These are phyloP conservation scores for Drosophila borborema DNA, from an alignment of 2,888 invertebrate genomes.

Conservation along the genomic window DNA sequence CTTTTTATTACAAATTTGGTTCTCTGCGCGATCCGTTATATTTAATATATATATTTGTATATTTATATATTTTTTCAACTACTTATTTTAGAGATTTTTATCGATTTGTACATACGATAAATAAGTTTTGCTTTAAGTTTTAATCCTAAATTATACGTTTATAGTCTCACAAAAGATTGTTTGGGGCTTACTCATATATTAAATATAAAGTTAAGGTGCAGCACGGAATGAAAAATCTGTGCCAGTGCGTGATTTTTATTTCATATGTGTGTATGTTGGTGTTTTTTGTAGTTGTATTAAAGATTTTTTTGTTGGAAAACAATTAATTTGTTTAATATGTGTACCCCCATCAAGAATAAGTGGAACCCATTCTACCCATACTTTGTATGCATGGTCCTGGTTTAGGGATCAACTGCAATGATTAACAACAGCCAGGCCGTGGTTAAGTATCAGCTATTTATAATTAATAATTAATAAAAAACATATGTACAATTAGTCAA, in stretches of 20 bases:
- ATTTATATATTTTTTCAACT: conserved; percentile 48
- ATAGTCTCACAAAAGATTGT: conserved; percentile 80
- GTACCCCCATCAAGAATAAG: conserved; percentile 24
- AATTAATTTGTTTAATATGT: conserved; percentile 29
- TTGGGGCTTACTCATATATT: conserved; percentile 55
- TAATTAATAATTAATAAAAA: conserved; percentile 54
- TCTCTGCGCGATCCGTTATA: conserved; percentile 60
- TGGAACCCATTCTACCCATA: conserved; percentile 57
- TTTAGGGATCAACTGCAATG: conserved; percentile 30
- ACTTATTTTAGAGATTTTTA: conserved; percentile 69
- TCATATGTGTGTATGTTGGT: conserved; percentile 12
- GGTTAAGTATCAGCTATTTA: conserved; percentile 52
- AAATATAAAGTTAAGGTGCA: conserved; percentile 49
- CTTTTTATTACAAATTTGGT: conserved; percentile 71
- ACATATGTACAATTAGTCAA: conserved; percentile 71
- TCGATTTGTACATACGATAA: conserved; percentile 73
- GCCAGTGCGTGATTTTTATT: conserved; percentile 42
- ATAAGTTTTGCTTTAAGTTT: conserved; percentile 56
- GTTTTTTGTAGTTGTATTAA: conserved; percentile 7
- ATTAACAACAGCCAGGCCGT: conserved; percentile 74
- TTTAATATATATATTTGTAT: conserved; percentile 7
- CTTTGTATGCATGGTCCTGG: conserved; percentile 59
- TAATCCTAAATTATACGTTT: conserved; percentile 65
- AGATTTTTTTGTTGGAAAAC: conserved; percentile 36
- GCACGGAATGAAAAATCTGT: conserved; percentile 53